A percentile compares a stretch with the other conserved stretches of the same genome.
Evolutionary conservation across 2,113 vertebrate genomes (phyloP).

Genomic region (Psophia crepitans): DNA sequence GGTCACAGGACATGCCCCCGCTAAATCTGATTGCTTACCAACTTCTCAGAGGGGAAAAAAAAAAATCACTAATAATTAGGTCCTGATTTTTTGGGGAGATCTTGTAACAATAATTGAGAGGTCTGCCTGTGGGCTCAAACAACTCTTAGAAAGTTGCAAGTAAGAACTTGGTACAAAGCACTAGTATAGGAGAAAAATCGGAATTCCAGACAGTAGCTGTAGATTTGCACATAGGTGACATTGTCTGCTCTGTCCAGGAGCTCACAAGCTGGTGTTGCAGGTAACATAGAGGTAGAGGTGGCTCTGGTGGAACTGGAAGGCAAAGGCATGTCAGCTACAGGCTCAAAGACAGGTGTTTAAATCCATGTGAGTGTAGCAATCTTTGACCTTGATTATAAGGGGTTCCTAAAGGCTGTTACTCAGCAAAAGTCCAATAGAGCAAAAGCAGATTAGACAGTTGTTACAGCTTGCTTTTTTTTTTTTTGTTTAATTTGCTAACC

Average conservation of each 20-base stretch:
- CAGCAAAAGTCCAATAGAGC: neutral
- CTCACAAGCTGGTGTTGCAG: neutral
- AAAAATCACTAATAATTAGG: neutral
- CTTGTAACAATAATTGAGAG: neutral
- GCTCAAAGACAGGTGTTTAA: neutral
- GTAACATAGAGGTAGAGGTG: neutral
- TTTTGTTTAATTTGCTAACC: neutral
- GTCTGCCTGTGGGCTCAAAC: conserved; percentile 4
- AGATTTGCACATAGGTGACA: neutral
- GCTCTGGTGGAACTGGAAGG: neutral
- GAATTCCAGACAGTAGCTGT: neutral
- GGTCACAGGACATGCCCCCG: neutral
- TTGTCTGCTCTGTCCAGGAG: neutral
- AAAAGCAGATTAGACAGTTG: neutral
- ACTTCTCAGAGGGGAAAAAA: neutral
- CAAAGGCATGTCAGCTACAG: neutral
- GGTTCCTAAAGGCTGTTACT: neutral
- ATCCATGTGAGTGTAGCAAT: neutral
- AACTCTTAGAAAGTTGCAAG: neutral
- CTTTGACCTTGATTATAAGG: neutral
- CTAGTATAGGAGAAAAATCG: neutral
- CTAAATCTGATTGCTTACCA: neutral
- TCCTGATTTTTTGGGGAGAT: neutral
- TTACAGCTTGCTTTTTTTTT: neutral
- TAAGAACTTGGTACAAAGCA: neutral